Conservation (phyloP, 1,140 invertebrate species). For the Mycetomoellerius zeteki region DNA sequence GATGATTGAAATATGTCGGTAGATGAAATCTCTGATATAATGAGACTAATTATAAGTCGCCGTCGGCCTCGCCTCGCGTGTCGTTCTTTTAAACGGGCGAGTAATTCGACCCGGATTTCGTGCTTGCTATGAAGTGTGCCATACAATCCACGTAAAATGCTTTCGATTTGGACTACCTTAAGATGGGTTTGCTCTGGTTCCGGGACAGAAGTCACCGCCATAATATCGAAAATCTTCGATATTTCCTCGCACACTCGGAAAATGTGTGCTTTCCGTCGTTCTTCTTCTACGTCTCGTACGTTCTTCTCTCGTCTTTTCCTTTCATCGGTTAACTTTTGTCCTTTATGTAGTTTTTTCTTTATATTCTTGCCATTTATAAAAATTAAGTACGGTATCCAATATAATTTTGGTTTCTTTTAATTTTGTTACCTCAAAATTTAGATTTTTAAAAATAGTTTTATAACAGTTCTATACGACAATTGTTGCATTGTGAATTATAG, state of each 20-base stretch:
- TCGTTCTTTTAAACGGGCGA: background rate
- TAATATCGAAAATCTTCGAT: conserved; percentile 73
- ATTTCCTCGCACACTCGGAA: conserved; percentile 32
- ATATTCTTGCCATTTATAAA: background rate
- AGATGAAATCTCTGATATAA: conserved; percentile 27
- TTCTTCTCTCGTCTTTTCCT: background rate
- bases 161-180: conserved; percentile 73
- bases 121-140: background rate
- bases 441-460: background rate
- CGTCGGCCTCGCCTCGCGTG: background rate
- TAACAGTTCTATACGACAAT: background rate
- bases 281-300: background rate
- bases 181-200: conserved; percentile 77
- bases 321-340: background rate
- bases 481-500: background rate
- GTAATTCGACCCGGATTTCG: conserved; percentile 24
- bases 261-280: conserved; percentile 19
- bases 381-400: background rate
- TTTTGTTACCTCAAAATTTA: background rate
- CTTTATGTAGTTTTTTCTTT: background rate
- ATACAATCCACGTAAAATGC: conserved; percentile 71
- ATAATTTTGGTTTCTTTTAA: background rate
- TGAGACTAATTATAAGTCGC: background rate
- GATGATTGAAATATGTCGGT: conserved; percentile 1
- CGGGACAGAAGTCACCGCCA: conserved; percentile 59